A percentile compares a stretch with the other conserved stretches of the same genome.
Conservation (phyloP, 2,113 vertebrate genomes). For the Protobothrops flavoviridis region DNA sequence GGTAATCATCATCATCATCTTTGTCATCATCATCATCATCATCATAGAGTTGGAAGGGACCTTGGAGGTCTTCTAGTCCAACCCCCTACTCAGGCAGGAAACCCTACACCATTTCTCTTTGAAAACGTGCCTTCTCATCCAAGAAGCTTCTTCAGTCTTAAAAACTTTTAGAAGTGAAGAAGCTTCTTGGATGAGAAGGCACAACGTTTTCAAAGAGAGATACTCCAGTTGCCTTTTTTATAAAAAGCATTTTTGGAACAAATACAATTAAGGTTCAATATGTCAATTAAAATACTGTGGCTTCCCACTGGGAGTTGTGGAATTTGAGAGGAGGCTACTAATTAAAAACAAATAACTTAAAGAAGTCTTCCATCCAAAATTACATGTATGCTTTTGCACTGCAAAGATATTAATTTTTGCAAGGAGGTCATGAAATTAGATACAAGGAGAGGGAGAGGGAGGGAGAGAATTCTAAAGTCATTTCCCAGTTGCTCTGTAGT, state of each 20-base stretch:
- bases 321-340: neutral
- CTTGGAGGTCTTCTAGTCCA: no score
- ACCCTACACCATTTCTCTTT: neutral
- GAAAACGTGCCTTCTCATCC: neutral
- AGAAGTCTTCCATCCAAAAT: conserved; percentile 17
- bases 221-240: neutral
- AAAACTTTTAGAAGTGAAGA: neutral
- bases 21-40: no score
- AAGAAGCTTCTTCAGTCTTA: neutral
- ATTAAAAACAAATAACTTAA: neutral
- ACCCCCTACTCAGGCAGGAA: no score
- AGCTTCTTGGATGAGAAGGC: neutral
- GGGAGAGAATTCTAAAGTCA: conserved; percentile 5
- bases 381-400: conserved; percentile 17
- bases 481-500: conserved; percentile 57
- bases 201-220: neutral
- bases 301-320: neutral
- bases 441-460: conserved; percentile 15
- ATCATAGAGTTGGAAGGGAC: no score
- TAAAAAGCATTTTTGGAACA: neutral
- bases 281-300: neutral
- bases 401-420: conserved; percentile 45
- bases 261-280: neutral
- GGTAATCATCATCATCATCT: neutral
- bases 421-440: conserved; percentile 43